A percentile compares a stretch with the other conserved stretches of the same genome.
Conservation (phyloP, 2,113 vertebrate genomes). For the Turdus rufiventris region DNA sequence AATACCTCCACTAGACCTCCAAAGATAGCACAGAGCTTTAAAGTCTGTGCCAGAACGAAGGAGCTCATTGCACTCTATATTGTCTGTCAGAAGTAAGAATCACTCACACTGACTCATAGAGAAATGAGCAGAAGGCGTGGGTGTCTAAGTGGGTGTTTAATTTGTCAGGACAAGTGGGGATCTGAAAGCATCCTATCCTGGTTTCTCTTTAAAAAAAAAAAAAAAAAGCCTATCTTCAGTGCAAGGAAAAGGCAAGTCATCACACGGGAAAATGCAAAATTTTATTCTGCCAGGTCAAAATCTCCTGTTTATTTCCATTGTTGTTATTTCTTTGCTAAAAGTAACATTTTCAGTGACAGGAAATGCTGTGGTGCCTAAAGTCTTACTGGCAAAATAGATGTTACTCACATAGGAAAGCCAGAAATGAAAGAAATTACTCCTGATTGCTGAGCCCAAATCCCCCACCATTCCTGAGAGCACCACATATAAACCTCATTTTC, state of each 20-base stretch:
- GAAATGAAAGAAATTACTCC: neutral
- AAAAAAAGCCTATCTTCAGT: neutral
- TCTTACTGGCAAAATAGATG: neutral
- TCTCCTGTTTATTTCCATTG: neutral
- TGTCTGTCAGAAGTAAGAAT: neutral
- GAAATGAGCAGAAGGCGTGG: neutral
- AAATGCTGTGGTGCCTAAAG: neutral
- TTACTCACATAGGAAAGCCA: neutral
- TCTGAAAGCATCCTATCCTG: neutral
- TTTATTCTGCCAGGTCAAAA: neutral
- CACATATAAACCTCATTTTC: neutral
- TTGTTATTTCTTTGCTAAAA: neutral
- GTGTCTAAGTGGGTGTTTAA: neutral
- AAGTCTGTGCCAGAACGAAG: neutral
- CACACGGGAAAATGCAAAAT: neutral
- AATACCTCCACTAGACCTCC: neutral
- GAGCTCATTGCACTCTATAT: neutral
- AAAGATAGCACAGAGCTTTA: neutral
- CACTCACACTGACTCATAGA: neutral
- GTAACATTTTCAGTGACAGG: neutral
- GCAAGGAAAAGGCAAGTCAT: neutral
- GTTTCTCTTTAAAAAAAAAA: neutral
- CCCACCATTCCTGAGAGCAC: neutral
- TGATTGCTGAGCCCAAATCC: neutral
- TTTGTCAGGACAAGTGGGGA: neutral